Percentiles rank a stretch among this genome's conserved stretches.
These are phyloP conservation scores for Ameiurus melas DNA, from an alignment of 2,113 vertebrate species.

Conservation along the genomic window DNA sequence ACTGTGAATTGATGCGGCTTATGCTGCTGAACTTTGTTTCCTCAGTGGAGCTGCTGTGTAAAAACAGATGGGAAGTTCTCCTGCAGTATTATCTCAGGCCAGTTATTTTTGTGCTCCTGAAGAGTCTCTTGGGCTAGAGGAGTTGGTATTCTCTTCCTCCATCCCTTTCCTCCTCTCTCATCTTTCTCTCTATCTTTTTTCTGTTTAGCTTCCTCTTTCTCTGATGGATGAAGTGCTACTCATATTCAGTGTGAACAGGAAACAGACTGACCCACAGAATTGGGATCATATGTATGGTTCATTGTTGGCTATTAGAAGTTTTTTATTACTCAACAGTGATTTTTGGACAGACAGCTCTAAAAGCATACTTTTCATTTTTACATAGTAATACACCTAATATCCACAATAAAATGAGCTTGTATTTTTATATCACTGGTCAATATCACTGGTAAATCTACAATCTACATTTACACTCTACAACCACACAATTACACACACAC, in stretches of 20 bases:
- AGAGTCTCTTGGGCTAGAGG: slow-evolving; percentile 48
- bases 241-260: slow-evolving; percentile 14
- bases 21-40: slow-evolving; percentile 44
- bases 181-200: background rate
- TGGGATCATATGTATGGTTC: background rate
- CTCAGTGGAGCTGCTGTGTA: slow-evolving; percentile 39
- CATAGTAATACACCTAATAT: background rate
- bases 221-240: slow-evolving; percentile 13
- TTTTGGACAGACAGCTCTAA: background rate
- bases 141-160: slow-evolving; percentile 41
- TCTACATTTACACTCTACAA: background rate
- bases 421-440: background rate
- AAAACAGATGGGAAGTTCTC: slow-evolving; percentile 59
- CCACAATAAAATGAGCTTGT: background rate
- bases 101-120: slow-evolving; percentile 56
- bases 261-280: slow-evolving; percentile 13
- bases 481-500: too few species aligned
- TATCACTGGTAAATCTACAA: background rate
- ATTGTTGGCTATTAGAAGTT: background rate
- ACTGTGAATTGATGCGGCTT: slow-evolving; percentile 41
- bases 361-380: background rate
- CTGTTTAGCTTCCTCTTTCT: slow-evolving; percentile 4
- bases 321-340: background rate
- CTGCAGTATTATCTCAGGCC: slow-evolving; percentile 54
- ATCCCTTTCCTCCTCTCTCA: slow-evolving; percentile 8